Percentiles rank a stretch among this genome's conserved stretches.
phyloP scores from a whole-genome alignment of 1,140 invertebrate species.

The Chlorops oryzae region DNA sequence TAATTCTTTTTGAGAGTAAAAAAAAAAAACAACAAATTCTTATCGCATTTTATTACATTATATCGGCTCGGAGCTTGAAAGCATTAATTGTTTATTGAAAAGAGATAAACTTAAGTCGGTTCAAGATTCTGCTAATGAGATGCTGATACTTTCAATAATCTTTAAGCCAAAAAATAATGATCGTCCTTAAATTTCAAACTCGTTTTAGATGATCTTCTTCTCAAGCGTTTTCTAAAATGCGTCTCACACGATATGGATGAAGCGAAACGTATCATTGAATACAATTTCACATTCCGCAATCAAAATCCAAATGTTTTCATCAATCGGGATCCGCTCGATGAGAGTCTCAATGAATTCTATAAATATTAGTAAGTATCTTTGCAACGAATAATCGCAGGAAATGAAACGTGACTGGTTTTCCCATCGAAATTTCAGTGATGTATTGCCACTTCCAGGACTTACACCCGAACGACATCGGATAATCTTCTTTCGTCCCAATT shows the following conservation, averaged over 20 bases:
- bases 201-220: conserved; percentile 19
- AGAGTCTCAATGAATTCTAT: conserved; percentile 53
- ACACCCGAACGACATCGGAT: conserved; percentile 52
- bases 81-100: too few relatives aligned
- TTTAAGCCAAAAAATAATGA: too few relatives aligned
- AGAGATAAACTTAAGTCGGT: too few relatives aligned
- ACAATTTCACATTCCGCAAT: conserved; percentile 59
- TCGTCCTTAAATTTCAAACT: too few relatives aligned
- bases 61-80: too few relatives aligned
- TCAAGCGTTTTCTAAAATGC: conserved; percentile 41
- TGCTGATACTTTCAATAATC: too few relatives aligned
- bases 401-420: too few relatives aligned
- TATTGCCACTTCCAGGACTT: conserved; percentile 54
- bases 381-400: too few relatives aligned
- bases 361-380: conserved; percentile 23
- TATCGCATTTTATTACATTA: too few relatives aligned
- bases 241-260: conserved; percentile 52
- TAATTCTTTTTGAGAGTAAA: too few relatives aligned
- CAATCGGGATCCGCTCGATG: conserved; percentile 55
- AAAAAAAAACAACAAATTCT: too few relatives aligned
- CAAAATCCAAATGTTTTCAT: conserved; percentile 60
- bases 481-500: conserved; percentile 29
- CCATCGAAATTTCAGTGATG: conserved; percentile 54
- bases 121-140: too few relatives aligned
- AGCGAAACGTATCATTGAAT: conserved; percentile 56